Percentiles rank a stretch among this genome's conserved stretches.
phyloP scores from a whole-genome alignment of 2,113 vertebrate genomes.

The Picathartes gymnocephalus region DNA sequence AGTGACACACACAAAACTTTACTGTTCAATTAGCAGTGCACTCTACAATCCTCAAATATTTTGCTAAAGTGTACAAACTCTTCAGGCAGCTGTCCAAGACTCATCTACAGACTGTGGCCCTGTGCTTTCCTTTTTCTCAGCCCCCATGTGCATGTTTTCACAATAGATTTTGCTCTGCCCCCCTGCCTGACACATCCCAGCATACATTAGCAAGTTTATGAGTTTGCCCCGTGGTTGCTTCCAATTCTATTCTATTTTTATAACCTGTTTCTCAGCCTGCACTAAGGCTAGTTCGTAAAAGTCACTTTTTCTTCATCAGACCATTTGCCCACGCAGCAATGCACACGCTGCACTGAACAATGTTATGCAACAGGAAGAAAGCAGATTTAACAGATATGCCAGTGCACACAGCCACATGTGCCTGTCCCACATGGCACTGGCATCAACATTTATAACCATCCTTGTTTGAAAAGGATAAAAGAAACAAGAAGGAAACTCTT shows the following conservation, averaged over 20 bases:
- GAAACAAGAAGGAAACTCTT: not conserved
- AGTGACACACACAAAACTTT: rapidly evolving
- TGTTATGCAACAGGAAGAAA: not conserved
- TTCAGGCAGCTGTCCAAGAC: not conserved
- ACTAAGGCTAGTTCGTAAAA: not conserved
- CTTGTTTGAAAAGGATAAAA: not conserved
- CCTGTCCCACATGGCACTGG: not conserved
- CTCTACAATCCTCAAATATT: not conserved
- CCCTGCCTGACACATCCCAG: not conserved
- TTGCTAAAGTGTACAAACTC: not conserved
- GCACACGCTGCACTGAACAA: not conserved
- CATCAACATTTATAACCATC: not conserved
- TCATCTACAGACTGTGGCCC: not conserved
- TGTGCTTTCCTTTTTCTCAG: not conserved
- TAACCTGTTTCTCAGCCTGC: not conserved
- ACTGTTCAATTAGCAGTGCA: not conserved
- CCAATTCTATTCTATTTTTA: not conserved
- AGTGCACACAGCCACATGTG: not conserved
- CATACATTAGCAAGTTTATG: not conserved
- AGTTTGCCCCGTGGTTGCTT: not conserved
- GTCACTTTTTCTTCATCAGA: not conserved
- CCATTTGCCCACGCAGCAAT: not conserved
- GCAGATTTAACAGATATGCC: not conserved
- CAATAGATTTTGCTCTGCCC: not conserved
- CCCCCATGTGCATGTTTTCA: not conserved